These are phyloP conservation scores for Sorex fumeus DNA, from an alignment of 2,113 vertebrate species.

Conservation along the genomic window DNA sequence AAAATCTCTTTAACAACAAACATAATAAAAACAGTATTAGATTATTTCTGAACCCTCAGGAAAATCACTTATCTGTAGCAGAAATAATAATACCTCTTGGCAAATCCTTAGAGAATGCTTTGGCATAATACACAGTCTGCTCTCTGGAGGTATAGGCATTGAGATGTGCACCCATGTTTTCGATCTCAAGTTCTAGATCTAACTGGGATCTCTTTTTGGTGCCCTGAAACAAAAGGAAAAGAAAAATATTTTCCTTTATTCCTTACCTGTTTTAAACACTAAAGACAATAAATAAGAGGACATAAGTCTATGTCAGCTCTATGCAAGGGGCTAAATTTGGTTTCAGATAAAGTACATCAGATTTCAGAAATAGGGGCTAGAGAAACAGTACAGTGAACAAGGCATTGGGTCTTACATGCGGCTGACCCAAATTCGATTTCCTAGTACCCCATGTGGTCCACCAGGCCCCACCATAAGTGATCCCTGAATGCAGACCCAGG, in stretches of 20 bases:
- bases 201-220: constrained; percentile 98
- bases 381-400: too few species aligned
- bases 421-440: too few species aligned
- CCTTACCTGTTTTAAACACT: constrained; percentile 16
- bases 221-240: constrained; percentile 89
- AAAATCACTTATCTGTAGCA: background rate
- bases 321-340: background rate
- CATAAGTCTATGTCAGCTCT: background rate
- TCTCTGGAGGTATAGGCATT: constrained; percentile 98
- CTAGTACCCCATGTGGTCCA: too few species aligned
- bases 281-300: background rate
- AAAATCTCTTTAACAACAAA: constrained; percentile 45
- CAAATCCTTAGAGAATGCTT: constrained; percentile 97
- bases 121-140: constrained; percentile 99
- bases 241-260: constrained; percentile 10
- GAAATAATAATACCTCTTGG: constrained; percentile 92
- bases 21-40: constrained; percentile 31
- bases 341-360: constrained; percentile 25
- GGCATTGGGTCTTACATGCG: too few species aligned
- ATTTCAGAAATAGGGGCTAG: constrained; percentile 44
- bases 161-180: constrained; percentile 99
- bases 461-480: too few species aligned
- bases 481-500: too few species aligned
- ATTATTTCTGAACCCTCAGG: background rate
- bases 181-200: constrained; percentile 98